phyloP scores from a whole-genome alignment of 2,797 vertebrate species.

The Myotis myotis region DNA sequence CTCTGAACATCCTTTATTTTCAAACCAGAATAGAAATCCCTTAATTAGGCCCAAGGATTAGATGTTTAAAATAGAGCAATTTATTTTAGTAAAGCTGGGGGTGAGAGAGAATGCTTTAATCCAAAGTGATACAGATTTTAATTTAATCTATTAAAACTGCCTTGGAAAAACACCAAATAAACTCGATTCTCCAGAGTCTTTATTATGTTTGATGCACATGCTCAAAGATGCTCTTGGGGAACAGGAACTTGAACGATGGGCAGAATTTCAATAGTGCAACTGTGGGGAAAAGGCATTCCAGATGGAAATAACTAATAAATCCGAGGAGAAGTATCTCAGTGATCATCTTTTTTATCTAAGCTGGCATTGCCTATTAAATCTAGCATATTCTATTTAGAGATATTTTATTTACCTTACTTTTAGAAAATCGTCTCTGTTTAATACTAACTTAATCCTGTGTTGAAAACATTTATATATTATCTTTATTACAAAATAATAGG shows the following conservation, averaged over 20 bases:
- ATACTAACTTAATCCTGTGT: not conserved
- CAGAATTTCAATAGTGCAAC: not conserved
- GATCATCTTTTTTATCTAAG: not conserved
- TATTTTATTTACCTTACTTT: not conserved
- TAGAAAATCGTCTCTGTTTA: not conserved
- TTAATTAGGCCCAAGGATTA: conserved; percentile 41
- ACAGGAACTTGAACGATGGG: not conserved
- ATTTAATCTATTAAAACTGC: conserved; percentile 14
- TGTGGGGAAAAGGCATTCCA: not conserved
- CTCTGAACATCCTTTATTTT: conserved; percentile 1
- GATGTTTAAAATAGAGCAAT: not conserved
- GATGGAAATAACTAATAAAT: not conserved
- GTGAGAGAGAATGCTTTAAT: not conserved
- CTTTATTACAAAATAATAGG: not conserved
- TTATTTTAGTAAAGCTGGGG: conserved; percentile 21
- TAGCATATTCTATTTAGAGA: not conserved
- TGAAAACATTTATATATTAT: not conserved
- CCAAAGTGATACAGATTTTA: conserved; percentile 13
- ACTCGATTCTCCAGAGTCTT: not conserved
- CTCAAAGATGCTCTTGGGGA: not conserved
- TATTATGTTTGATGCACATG: not conserved
- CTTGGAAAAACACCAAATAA: conserved; percentile 18
- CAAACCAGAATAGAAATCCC: not conserved
- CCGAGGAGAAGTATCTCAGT: not conserved
- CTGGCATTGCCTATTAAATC: not conserved